Conservation (phyloP, 2,888 invertebrate species). For the Oxyscelio sp. region DNA sequence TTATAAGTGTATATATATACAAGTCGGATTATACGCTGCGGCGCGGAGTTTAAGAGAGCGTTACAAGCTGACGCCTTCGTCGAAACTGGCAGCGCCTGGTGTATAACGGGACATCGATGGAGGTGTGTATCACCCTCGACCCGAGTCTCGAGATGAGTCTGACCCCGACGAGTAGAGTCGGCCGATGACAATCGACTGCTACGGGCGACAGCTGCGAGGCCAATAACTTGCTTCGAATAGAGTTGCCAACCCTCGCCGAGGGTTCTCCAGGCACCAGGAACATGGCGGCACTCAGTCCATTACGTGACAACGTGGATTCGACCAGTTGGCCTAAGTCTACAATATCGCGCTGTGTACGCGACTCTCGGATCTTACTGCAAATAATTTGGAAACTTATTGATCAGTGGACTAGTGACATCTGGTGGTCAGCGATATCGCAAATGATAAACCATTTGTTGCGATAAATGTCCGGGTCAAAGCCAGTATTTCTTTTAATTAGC, state of each 20-base stretch:
- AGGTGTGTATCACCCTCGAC: conserved; percentile 84
- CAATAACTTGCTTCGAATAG: conserved; percentile 86
- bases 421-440: conserved; percentile 30
- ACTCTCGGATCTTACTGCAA: conserved; percentile 48
- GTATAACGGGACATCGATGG: conserved; percentile 76
- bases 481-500: conserved; percentile 12
- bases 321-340: conserved; percentile 67
- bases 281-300: conserved; percentile 72
- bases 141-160: conserved; percentile 86
- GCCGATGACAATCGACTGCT: conserved; percentile 87
- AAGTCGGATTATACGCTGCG: no score
- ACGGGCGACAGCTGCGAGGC: conserved; percentile 87
- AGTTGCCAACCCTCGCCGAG: conserved; percentile 73
- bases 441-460: conserved; percentile 38
- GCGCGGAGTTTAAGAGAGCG: no score
- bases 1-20: conserved; percentile 80
- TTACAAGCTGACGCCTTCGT: no score
- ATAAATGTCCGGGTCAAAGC: conserved; percentile 3
- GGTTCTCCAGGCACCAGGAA: conserved; percentile 70
- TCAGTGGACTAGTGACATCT: conserved; percentile 58
- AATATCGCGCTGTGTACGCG: conserved; percentile 56
- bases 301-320: conserved; percentile 70
- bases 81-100: conserved; percentile 72
- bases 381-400: conserved; percentile 52
- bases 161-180: conserved; percentile 85